These are phyloP conservation scores for Dicyrtomina minuta DNA, from an alignment of 2,888 invertebrate species.

Conservation along the genomic window DNA sequence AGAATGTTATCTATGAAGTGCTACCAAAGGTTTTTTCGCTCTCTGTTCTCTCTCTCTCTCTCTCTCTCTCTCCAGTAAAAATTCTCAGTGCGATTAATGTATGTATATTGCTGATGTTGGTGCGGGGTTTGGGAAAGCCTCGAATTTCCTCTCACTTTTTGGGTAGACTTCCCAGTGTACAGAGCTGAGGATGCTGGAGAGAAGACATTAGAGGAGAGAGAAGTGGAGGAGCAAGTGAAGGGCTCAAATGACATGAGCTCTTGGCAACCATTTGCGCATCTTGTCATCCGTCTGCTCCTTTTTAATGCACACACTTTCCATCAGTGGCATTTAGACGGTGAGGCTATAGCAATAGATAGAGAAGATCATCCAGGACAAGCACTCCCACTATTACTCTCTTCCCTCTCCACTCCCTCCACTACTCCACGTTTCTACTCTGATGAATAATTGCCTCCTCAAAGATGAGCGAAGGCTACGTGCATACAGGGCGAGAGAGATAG, in stretches of 20 bases:
- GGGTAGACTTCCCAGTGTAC: neutral
- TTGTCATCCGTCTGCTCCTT: conserved; percentile 43
- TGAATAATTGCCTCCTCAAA: conserved; percentile 21
- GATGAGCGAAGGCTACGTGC: neutral
- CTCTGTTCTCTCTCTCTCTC: neutral
- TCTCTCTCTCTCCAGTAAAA: conserved; percentile 13
- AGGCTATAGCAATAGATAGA: neutral
- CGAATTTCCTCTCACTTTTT: conserved; percentile 24
- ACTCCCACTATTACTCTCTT: conserved; percentile 11
- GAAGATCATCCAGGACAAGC: conserved; percentile 26
- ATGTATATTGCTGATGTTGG: conserved; percentile 35
- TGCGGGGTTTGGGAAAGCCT: conserved; percentile 31
- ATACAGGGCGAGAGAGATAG: neutral
- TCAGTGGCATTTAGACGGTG: conserved; percentile 32
- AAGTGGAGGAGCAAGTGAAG: conserved; percentile 18
- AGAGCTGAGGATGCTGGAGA: conserved; percentile 1
- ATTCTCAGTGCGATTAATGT: conserved; percentile 39
- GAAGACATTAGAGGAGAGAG: neutral
- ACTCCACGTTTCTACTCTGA: conserved; percentile 15
- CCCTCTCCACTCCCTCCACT: neutral
- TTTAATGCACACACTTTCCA: conserved; percentile 38
- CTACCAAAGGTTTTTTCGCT: conserved; percentile 15
- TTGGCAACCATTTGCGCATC: conserved; percentile 46
- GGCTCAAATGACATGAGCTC: conserved; percentile 39
- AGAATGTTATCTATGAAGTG: conserved; percentile 12